phyloP scores from a whole-genome alignment of 2,797 vertebrate genomes.

The Enteromius unitaeniatus region DNA sequence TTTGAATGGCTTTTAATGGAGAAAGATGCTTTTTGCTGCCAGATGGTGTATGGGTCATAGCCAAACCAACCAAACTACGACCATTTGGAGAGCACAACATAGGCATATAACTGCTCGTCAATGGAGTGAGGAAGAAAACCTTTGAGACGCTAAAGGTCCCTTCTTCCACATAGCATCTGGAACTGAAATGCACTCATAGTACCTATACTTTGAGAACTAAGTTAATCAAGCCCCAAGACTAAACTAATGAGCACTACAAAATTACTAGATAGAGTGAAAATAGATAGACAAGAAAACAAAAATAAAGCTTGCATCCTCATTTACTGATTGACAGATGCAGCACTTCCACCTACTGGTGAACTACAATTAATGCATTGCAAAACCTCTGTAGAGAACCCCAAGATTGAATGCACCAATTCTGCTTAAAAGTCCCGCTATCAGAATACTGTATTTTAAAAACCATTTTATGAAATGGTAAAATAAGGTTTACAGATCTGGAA shows the following conservation, averaged over 20 bases:
- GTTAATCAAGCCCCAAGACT: neutral
- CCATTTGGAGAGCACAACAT: neutral
- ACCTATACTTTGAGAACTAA: neutral
- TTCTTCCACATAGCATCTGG: neutral
- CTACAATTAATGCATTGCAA: neutral
- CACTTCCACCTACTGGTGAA: constrained; percentile 50
- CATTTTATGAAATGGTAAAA: too few relatives aligned
- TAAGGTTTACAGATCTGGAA: neutral
- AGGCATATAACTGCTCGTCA: neutral
- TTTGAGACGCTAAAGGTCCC: neutral
- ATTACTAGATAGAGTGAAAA: neutral
- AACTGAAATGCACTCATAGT: neutral
- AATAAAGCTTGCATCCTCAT: too few relatives aligned
- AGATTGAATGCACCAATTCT: neutral
- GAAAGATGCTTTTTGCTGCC: neutral
- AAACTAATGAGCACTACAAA: neutral
- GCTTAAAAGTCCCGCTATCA: neutral
- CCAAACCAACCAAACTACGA: neutral
- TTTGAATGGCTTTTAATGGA: neutral
- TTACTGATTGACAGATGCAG: neutral
- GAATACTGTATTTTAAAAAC: too few relatives aligned
- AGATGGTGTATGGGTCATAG: neutral
- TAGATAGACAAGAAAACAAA: too few relatives aligned
- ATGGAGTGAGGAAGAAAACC: neutral
- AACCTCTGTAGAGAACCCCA: neutral